Evolutionary conservation across 2,113 vertebrate genomes (phyloP).

Genomic region (Taurulus bubalis): DNA sequence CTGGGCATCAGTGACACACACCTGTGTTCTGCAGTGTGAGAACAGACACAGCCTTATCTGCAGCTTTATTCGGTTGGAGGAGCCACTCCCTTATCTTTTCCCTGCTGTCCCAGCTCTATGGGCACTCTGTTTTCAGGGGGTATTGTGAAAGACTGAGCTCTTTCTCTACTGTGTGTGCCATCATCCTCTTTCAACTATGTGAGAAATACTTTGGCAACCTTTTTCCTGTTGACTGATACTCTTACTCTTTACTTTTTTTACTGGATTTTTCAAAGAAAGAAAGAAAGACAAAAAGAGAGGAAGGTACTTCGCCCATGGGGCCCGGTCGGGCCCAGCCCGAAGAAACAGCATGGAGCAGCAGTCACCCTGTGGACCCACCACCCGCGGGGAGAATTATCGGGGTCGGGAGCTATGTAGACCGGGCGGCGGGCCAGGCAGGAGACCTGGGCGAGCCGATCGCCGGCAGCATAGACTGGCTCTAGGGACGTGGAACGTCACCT

Average conservation of each 20-base stretch:
- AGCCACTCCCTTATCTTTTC: constrained; percentile 10
- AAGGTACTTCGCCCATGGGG: too few relatives aligned
- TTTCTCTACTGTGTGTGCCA: not conserved
- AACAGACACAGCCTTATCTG: too few relatives aligned
- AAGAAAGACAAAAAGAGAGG: not conserved
- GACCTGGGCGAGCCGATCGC: too few relatives aligned
- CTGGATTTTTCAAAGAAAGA: not conserved
- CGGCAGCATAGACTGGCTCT: too few relatives aligned
- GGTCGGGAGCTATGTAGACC: too few relatives aligned
- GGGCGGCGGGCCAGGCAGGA: too few relatives aligned
- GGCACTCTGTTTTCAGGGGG: not conserved
- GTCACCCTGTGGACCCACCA: too few relatives aligned
- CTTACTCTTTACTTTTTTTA: not conserved
- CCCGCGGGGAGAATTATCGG: too few relatives aligned
- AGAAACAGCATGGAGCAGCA: too few relatives aligned
- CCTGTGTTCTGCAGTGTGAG: not conserved
- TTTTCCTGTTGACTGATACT: constrained; percentile 12
- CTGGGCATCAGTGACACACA: not conserved
- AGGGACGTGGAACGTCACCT: too few relatives aligned
- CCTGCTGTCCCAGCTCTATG: not conserved
- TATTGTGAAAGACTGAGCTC: not conserved
- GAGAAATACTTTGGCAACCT: constrained; percentile 12
- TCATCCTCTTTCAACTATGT: constrained; percentile 18
- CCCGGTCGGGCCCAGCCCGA: too few relatives aligned
- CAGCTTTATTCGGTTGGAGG: not conserved